Evolutionary conservation across 2,888 invertebrate species (phyloP), one percentile per base, ranked within the genome.

Genomic region (Epistrophella euchroma): DNA sequence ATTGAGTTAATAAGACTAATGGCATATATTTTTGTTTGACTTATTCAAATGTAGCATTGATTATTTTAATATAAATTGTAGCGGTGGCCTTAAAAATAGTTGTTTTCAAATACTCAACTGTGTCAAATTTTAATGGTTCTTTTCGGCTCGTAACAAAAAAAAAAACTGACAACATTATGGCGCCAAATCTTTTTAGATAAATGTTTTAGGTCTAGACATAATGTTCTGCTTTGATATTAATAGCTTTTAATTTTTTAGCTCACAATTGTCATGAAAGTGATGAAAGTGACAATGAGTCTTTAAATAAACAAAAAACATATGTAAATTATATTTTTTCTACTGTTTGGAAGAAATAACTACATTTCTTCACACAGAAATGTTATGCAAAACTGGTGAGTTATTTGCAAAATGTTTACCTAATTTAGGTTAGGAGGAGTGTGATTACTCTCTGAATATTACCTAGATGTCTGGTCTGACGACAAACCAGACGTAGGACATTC

Each of bases 81-180:
- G 2, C 13, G 19, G 45, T 28, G 64, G 64, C 28, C 45, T 64
- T 45, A 45, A 35, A 66, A 66, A 47, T 47, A 15, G 15, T 47
- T 47, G 15, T 4, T 64, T 28, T 58, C 2, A 56, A 32, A 32
- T 62, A 25, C n/a, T 64, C 47, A 66, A 25, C 32, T 66, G 47
- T 64, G 64, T 66, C 66, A 47, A 47, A 47, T 66, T 35, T 66
- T 4, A 64, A 64, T 64, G 64, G 66, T 66, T 66, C 32, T 47
- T 32, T 45, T 45, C 32, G 32, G 32, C 9, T 9, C 32, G 0
- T 32, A 7, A 32, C 32, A 56, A 15, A 32, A 13, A 17, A 32
- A 32, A 62, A 28, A 25, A 47, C 15, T 35, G 19, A 28, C 17
- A 64, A 28, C 5, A 28, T 28, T 28, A 6, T 22, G 47, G 66